Base-by-base conservation (phyloP, 2,113 vertebrate genomes). In the Limanda limanda region DNA sequence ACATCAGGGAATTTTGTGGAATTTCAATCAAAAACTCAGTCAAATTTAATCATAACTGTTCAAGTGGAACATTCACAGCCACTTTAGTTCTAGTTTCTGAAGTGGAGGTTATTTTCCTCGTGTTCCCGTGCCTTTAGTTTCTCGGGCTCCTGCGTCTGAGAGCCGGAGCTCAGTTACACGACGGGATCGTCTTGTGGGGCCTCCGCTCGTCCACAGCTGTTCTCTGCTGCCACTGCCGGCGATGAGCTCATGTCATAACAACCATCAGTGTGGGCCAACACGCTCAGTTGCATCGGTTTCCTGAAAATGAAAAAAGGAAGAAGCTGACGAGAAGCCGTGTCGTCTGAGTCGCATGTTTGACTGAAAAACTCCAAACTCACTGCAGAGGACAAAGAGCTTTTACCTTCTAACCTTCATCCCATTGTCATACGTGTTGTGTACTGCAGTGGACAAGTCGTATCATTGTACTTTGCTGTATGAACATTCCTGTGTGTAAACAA, bases 161-260 rank as follows among this genome's bases (percentile, higher is more conserved):
- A 31, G 27, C 27, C 5, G 27, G 27, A 6, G 31, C 68, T 76
- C 79, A 18, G 63, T 68, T 73, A 40, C 75, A 66, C 48, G 54
- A 18, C 1, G 21, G n/a, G 21, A 73, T 20, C 84, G 27, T 83
- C 84, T 85, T 88, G 85, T 85, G 89, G 61, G 91, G 88, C 88
- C 86, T 76, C 20, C 68, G 76, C 83, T 61, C 12, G 79, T 85
- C 74, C 71, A 76, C 89, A 91, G 88, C 91, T 89, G 77, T 78
- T 89, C 76, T 59, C 58, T 75, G 56, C 77, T 79, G 77, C 76
- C 79, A 78, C 76, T 76, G 71, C 79, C 64, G 81, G 61, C 83
- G 74, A 68, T 70, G 76, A 79, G 69, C 79, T 82, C 73, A 73
- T 86, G 82, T 90, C 91, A 88, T 76, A 88, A 91, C 87, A 90